phyloP scores from a whole-genome alignment of 2,888 invertebrate genomes.

The Parapristionchus giblindavisi region DNA sequence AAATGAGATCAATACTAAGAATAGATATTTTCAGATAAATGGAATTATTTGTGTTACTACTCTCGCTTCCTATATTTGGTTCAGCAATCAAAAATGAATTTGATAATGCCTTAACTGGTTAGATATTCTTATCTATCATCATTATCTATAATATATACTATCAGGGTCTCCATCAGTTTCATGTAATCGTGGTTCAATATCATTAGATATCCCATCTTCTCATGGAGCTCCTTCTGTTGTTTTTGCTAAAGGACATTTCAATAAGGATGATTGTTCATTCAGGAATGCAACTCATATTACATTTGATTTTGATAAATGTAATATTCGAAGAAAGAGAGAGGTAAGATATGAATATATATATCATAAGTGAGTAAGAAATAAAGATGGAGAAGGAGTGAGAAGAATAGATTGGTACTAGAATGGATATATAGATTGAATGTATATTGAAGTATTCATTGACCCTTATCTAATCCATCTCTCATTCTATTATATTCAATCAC shows the following conservation, averaged over 20 bases:
- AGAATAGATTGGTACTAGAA: background rate
- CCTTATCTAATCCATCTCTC: conserved; percentile 26
- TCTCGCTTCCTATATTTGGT: background rate
- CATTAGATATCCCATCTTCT: conserved; percentile 53
- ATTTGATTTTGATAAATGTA: conserved; percentile 65
- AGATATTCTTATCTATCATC: background rate
- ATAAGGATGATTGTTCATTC: conserved; percentile 60
- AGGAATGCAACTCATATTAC: conserved; percentile 55
- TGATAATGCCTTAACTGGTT: conserved; percentile 28
- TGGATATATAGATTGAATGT: too few species aligned
- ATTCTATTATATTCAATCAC: too few species aligned
- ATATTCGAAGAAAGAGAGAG: conserved; percentile 65
- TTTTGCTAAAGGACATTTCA: conserved; percentile 65
- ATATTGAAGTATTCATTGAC: conserved; percentile 12
- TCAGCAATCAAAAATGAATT: background rate
- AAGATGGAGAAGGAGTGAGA: too few species aligned
- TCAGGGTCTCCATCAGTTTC: conserved; percentile 58
- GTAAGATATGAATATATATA: conserved; percentile 40
- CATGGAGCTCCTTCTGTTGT: conserved; percentile 60
- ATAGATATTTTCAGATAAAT: conserved; percentile 4
- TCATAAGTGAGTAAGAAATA: too few species aligned
- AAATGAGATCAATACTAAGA: background rate
- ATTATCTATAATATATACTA: background rate
- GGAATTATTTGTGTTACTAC: too few species aligned
- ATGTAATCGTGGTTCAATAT: conserved; percentile 55